phyloP scores from a whole-genome alignment of 2,113 vertebrate genomes.

The Romanogobio albipinnatus region DNA sequence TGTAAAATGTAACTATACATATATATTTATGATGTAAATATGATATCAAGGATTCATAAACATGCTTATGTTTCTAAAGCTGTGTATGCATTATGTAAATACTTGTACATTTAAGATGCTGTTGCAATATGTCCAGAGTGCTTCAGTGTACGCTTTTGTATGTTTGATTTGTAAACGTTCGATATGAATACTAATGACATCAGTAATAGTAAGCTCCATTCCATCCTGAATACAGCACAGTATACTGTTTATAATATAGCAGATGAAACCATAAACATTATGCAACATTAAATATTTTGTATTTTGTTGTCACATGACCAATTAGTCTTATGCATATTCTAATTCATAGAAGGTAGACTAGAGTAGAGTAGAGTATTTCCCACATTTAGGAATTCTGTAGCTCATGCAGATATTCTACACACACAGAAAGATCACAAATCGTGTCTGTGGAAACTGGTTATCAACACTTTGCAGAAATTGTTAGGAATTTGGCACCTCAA shows the following conservation, averaged over 20 bases:
- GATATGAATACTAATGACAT: not conserved
- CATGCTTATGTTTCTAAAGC: not conserved
- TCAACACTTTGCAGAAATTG: slow-evolving; percentile 2
- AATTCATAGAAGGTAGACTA: not conserved
- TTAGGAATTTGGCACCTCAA: slow-evolving; percentile 62
- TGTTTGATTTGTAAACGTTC: not conserved
- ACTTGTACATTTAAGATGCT: not conserved
- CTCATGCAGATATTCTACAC: not conserved
- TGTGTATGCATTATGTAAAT: not conserved
- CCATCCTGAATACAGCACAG: not conserved
- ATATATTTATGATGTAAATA: not conserved
- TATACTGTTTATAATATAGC: not conserved
- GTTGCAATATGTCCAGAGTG: not conserved
- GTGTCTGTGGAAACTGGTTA: not conserved
- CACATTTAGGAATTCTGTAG: not conserved
- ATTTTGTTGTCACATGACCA: not conserved
- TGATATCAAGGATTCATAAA: not conserved
- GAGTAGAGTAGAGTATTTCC: not conserved
- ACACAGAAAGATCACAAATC: not conserved
- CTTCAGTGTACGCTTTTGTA: not conserved
- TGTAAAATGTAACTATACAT: not conserved
- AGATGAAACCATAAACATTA: not conserved
- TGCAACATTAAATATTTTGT: not conserved
- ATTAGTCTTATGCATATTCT: not conserved
- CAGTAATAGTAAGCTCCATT: not conserved